phyloP scores from a whole-genome alignment of 2,888 invertebrate genomes.

The Eupsilia transversa region DNA sequence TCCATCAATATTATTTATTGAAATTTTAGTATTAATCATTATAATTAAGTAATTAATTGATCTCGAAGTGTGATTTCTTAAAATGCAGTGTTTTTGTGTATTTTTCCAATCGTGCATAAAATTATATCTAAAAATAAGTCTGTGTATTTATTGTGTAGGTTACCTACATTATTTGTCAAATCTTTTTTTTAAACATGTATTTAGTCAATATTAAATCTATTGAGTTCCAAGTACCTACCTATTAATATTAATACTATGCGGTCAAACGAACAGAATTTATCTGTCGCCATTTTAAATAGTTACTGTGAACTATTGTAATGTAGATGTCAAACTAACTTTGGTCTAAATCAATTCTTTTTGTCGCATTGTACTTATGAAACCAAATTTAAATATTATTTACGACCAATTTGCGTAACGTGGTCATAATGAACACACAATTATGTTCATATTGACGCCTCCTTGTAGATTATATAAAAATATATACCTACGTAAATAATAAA shows the following conservation, averaged over 20 bases:
- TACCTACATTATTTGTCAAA: slow-evolving; percentile 15
- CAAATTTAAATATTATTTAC: slow-evolving; percentile 18
- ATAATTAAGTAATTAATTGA: slow-evolving; percentile 32
- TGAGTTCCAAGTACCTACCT: neutral
- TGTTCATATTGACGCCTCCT: too few relatives aligned
- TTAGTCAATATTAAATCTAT: slow-evolving; percentile 3
- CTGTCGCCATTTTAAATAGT: too few relatives aligned
- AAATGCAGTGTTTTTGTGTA: slow-evolving; percentile 20
- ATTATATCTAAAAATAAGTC: slow-evolving; percentile 30
- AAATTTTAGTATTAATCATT: slow-evolving; percentile 44
- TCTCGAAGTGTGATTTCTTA: slow-evolving; percentile 47
- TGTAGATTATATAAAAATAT: neutral
- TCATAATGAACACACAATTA: neutral
- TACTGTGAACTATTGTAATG: too few relatives aligned
- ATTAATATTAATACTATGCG: neutral
- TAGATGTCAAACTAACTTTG: neutral
- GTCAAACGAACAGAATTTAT: neutral
- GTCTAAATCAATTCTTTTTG: neutral
- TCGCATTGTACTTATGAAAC: neutral
- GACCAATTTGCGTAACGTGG: slow-evolving; percentile 33
- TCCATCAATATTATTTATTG: slow-evolving; percentile 51
- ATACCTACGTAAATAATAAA: too few relatives aligned
- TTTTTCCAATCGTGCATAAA: slow-evolving; percentile 15
- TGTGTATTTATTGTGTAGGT: slow-evolving; percentile 36
- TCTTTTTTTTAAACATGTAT: neutral